Evolutionary conservation across 2,113 vertebrate species (phyloP), one percentile per base, ranked within the genome.

Genomic region (Dolichallabes microphthalmus): DNA sequence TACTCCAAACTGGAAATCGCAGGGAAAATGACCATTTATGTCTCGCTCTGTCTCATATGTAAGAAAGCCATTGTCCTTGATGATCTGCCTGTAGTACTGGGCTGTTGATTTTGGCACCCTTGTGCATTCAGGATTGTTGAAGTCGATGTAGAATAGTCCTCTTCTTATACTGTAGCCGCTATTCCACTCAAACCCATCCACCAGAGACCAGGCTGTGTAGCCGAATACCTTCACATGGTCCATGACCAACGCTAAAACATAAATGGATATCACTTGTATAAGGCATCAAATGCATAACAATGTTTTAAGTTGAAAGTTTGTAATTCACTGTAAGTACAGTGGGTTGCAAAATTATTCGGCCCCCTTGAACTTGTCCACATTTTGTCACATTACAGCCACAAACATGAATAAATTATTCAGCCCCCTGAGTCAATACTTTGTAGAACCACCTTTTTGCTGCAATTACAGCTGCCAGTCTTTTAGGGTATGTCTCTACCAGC

Each of bases 181-280:
- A 82, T 96, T 96, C 98, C 98, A 99, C 91, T 99, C 98, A 78
- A 96, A 98, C 83, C 97, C 97, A 77, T 99, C 98, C 60, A 99
- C 90, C 88, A 99, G 93, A 3, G 97, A 97, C 98, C 98, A 99
- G 79, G 96, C 95, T 0, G 94, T 94, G 88, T 98, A 99, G 84
- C 97, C 97, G 83, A 98, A 96, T 86, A 99, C 96, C 71, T 88
- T 93, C 66, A 97, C 92, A 14, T 91, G 89, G 82, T 99, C 97
- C 2, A 96, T 91, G 79, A 91, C 95, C 76, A 97, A 91, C 63
- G 97, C 98, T 99, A 88, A 15, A 69, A 17, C 86, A 88, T 63
- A 85, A 57, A 57, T 77, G 9, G 8, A 77, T 52, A 75, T 53
- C 20, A 53, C 14, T 53, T 76, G 22, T 13, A 75, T 17, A 52